Conservation (phyloP, 2,113 vertebrate genomes). For the Nyctereutes procyonoides region DNA sequence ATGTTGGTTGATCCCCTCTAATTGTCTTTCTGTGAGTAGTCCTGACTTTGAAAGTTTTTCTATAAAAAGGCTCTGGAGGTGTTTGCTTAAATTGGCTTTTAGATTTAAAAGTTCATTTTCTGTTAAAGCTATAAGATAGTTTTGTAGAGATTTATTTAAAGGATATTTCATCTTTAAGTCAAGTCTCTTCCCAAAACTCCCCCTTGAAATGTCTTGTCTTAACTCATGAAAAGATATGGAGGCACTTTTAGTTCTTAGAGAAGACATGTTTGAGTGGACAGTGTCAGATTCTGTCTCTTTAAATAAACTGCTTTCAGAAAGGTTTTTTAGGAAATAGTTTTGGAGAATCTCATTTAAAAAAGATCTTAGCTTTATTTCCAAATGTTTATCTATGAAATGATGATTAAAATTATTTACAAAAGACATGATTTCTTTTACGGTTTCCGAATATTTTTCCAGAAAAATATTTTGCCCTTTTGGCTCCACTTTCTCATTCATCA, state of each 20-base stretch:
- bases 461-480: slow-evolving; percentile 57
- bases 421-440: slow-evolving; percentile 63
- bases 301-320: slow-evolving; percentile 70
- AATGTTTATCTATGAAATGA: slow-evolving; percentile 78
- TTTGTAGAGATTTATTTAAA: slow-evolving; percentile 70
- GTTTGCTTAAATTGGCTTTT: slow-evolving; percentile 78
- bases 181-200: slow-evolving; percentile 43
- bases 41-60: slow-evolving; percentile 74
- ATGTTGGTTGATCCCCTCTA: neutral
- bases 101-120: slow-evolving; percentile 77
- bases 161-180: slow-evolving; percentile 65
- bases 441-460: slow-evolving; percentile 74
- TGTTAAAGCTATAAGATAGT: slow-evolving; percentile 56
- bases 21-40: slow-evolving; percentile 61
- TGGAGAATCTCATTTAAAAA: slow-evolving; percentile 79
- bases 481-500: slow-evolving; percentile 66
- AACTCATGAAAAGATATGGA: neutral
- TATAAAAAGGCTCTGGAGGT: slow-evolving; percentile 67
- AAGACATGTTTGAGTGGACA: neutral
- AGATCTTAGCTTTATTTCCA: slow-evolving; percentile 78
- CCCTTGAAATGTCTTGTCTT: slow-evolving; percentile 41
- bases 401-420: slow-evolving; percentile 71
- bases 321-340: slow-evolving; percentile 65
- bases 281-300: slow-evolving; percentile 45
- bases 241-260: neutral